Conservation (phyloP, 2,113 vertebrate species). For the Neolamprologus tretocephalus region DNA sequence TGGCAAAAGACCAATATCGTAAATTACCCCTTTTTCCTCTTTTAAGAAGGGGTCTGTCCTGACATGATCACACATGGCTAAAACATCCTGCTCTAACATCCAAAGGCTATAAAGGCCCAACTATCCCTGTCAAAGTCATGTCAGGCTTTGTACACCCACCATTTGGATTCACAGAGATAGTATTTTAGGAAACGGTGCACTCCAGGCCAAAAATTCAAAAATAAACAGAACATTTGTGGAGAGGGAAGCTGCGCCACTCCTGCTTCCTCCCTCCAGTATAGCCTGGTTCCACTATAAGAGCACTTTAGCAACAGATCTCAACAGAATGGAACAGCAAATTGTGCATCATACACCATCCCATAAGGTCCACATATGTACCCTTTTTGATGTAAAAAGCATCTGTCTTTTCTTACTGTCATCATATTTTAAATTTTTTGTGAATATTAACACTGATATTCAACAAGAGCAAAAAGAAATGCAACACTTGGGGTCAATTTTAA, state of each 20-base stretch:
- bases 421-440: background rate
- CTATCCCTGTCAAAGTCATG: constrained; percentile 32
- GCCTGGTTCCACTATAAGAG: background rate
- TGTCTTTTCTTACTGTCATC: background rate
- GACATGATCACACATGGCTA: constrained; percentile 34
- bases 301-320: constrained; percentile 21
- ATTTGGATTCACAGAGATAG: constrained; percentile 43
- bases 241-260: constrained; percentile 47
- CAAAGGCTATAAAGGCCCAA: constrained; percentile 22
- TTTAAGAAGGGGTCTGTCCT: background rate
- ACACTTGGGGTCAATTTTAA: background rate
- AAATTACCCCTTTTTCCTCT: constrained; percentile 29
- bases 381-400: background rate
- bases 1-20: constrained; percentile 13
- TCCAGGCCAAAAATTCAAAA: constrained; percentile 55
- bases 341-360: background rate
- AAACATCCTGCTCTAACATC: constrained; percentile 24
- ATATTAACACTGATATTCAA: background rate
- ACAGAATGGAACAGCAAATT: constrained; percentile 2
- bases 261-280: constrained; percentile 40
- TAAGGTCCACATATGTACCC: background rate
- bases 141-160: constrained; percentile 36
- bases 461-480: background rate
- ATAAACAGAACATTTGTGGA: constrained; percentile 63
- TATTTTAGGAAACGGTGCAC: constrained; percentile 56